Base-by-base conservation (phyloP, 2,113 vertebrate genomes). In the Gopherus evgoodei region DNA sequence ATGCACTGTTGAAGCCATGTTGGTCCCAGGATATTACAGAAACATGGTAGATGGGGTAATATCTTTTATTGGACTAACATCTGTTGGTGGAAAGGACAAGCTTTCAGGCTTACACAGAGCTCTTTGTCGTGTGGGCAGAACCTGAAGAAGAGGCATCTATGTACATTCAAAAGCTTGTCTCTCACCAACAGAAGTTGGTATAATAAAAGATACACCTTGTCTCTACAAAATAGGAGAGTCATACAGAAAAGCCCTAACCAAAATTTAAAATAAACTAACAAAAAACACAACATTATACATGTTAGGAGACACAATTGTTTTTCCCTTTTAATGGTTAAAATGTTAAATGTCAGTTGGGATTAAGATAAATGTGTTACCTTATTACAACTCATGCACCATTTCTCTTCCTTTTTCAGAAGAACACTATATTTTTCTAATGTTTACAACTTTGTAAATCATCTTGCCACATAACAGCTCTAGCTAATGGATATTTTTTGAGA, bases 281-380 rank as follows among this genome's bases (percentile, higher is more conserved):
- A 42, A 25, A 21, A 8, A 12, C 62, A 7, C 4, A 17, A 21
- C 10, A 4, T 57, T 83, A 4, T 8, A 4, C 0, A 4, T 38
- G 31, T 27, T 25, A 76, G 29, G 21, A 56, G 4, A 75, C 5
- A 57, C 25, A 2, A 2, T 6, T 5, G 5, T 85, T 22, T 35
- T 21, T 90, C 81, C 11, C 38, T 21, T 49, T 59, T 49, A 16
- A 21, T n/a, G 16, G 1, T 47, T 85, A 35, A 52, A 44, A 8
- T 81, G 59, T 8, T 3, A 50, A 47, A 44, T 86, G 49, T 89
- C 42, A 44, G 3, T 52, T 78, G 75, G 79, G 56, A 83, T 65
- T 22, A 91, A 81, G 17, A 44, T 89, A 62, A 83, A 75, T 42
- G 14, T 42, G 14, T 16, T 72, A 5, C 49, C 50, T 90, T 91